Evolutionary conservation across 2,888 invertebrate species (phyloP).

Genomic region (Agriopis aurantiaria): DNA sequence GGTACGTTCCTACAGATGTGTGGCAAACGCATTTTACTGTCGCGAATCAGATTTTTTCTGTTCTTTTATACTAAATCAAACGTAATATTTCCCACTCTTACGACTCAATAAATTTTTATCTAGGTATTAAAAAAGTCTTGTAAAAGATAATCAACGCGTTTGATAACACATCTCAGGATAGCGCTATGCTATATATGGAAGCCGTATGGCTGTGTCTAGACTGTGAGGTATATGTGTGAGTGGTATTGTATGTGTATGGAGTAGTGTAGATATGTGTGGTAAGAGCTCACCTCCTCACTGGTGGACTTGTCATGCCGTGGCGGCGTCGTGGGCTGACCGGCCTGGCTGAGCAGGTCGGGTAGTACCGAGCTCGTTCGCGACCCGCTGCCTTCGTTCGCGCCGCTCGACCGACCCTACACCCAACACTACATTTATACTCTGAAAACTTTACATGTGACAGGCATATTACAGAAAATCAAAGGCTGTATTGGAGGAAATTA

Average conservation of each 20-base stretch:
- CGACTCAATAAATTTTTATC: too few relatives aligned
- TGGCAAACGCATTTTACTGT: constrained; percentile 16
- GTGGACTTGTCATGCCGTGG: constrained; percentile 96
- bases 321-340: constrained; percentile 93
- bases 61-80: background rate
- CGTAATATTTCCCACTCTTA: background rate
- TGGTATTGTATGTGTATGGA: background rate
- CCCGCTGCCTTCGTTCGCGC: constrained; percentile 86
- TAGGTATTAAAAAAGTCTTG: background rate
- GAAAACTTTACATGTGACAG: constrained; percentile 28
- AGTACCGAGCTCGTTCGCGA: constrained; percentile 96
- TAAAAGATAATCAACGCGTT: constrained; percentile 26
- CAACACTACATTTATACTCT: constrained; percentile 33
- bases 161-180: constrained; percentile 31
- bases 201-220: background rate
- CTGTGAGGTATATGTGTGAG: background rate
- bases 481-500: background rate
- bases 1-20: constrained; percentile 16
- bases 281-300: constrained; percentile 95
- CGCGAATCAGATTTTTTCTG: background rate
- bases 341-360: constrained; percentile 97
- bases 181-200: too few relatives aligned
- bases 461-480: background rate
- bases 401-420: constrained; percentile 75
- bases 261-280: constrained; percentile 3